Evolutionary conservation across 2,888 invertebrate species (phyloP).

Genomic region (Oscheius sp.): DNA sequence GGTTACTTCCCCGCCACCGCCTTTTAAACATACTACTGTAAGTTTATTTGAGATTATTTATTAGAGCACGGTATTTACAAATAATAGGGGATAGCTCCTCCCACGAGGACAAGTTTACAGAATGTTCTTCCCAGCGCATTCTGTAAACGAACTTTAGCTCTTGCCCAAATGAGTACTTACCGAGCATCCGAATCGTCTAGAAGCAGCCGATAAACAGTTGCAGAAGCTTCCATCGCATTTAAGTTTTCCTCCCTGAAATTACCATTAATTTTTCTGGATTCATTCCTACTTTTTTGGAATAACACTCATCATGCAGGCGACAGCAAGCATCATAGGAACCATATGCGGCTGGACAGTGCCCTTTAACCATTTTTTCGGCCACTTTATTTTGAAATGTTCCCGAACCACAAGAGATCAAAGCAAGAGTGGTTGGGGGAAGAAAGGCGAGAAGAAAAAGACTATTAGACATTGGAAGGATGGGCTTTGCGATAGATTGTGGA

Average conservation of each 20-base stretch:
- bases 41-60: slow-evolving; percentile 27
- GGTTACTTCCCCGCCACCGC: slow-evolving; percentile 41
- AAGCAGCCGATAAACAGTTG: background rate
- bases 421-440: no score
- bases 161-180: background rate
- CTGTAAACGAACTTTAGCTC: background rate
- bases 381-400: no score
- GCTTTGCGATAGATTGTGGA: no score
- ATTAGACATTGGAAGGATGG: no score
- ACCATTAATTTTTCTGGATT: background rate
- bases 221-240: background rate
- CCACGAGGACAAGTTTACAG: background rate
- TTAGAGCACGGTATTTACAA: background rate
- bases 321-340: background rate
- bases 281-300: background rate
- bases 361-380: background rate
- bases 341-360: background rate
- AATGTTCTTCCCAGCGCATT: background rate
- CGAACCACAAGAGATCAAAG: no score
- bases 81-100: background rate
- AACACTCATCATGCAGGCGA: background rate
- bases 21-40: slow-evolving; percentile 50
- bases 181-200: background rate
- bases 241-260: background rate
- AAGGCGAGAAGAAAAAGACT: no score